These are phyloP conservation scores for Polydrusus tereticollis DNA, from an alignment of 2,888 invertebrate genomes.

Conservation along the genomic window DNA sequence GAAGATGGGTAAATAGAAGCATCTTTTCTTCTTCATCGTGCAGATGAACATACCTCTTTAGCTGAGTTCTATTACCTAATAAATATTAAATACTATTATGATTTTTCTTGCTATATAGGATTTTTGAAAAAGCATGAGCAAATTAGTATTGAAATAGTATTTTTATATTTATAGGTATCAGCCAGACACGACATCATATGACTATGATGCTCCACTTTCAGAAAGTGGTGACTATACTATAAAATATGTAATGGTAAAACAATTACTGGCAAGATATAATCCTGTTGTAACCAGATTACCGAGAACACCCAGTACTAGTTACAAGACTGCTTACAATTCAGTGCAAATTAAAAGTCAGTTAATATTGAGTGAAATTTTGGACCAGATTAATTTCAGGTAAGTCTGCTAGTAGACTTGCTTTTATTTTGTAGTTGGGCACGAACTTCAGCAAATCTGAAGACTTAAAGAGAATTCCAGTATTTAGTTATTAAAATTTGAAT, in stretches of 20 bases:
- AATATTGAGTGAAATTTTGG: slow-evolving; percentile 3
- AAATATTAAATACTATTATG: too few relatives aligned
- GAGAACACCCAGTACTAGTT: slow-evolving; percentile 1
- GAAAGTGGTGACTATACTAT: slow-evolving; percentile 91
- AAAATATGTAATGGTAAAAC: slow-evolving; percentile 77
- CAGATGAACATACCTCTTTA: too few relatives aligned
- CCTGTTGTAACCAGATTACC: slow-evolving; percentile 59
- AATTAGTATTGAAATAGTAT: slow-evolving; percentile 42
- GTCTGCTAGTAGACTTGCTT: too few relatives aligned
- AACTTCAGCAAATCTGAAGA: too few relatives aligned
- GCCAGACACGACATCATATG: slow-evolving; percentile 69
- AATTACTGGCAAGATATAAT: slow-evolving; percentile 65
- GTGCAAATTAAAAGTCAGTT: not conserved
- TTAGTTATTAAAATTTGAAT: too few relatives aligned
- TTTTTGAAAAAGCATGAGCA: too few relatives aligned
- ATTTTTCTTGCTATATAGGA: too few relatives aligned
- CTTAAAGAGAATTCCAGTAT: too few relatives aligned
- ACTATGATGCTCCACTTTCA: slow-evolving; percentile 90
- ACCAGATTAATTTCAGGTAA: slow-evolving; percentile 14
- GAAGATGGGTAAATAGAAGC: too few relatives aligned
- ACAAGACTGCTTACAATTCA: slow-evolving; percentile 4
- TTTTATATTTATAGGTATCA: slow-evolving; percentile 39
- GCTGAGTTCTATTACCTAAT: too few relatives aligned
- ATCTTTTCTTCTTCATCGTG: too few relatives aligned
- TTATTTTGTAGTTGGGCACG: too few relatives aligned